A percentile compares a stretch with the other conserved stretches of the same genome.
These are phyloP conservation scores for Sula dactylatra DNA, from an alignment of 2,113 vertebrate species.

Conservation along the genomic window DNA sequence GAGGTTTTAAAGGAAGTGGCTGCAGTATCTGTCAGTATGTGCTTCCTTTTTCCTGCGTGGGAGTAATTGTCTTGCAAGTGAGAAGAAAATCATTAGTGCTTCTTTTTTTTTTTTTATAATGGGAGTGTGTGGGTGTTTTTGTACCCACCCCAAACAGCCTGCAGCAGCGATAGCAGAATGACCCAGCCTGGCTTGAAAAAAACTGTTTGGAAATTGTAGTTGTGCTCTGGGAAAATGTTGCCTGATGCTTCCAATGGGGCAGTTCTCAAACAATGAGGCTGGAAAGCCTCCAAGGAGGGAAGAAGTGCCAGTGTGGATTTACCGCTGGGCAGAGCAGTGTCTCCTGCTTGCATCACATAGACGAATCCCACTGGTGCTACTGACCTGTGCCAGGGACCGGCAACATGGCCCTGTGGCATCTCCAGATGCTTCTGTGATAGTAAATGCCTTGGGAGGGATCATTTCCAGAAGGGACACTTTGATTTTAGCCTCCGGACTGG, in stretches of 20 bases:
- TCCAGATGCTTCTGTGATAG: not conserved
- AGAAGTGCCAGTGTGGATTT: not conserved
- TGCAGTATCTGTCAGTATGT: constrained; percentile 66
- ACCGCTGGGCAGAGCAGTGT: not conserved
- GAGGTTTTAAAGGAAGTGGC: constrained; percentile 75
- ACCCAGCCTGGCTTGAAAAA: not conserved
- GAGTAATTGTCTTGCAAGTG: constrained; percentile 65
- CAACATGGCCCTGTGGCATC: not conserved
- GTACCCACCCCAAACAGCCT: not conserved
- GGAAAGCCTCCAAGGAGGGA: not conserved
- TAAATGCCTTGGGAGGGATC: not conserved
- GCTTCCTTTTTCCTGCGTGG: constrained; percentile 81
- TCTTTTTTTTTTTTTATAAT: not conserved
- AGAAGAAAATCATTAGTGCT: constrained; percentile 29
- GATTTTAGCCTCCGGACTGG: not conserved
- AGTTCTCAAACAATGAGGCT: not conserved
- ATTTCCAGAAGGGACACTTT: not conserved
- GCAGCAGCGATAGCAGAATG: not conserved
- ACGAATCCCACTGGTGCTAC: not conserved
- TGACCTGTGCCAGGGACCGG: not conserved
- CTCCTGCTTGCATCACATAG: rapidly evolving
- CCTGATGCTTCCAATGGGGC: not conserved
- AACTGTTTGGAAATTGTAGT: rapidly evolving
- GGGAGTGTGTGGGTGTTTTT: not conserved
- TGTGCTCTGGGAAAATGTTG: not conserved